Evolutionary conservation across 2,888 invertebrate species (phyloP), one percentile per base, ranked within the genome.

Genomic region (Pseudeuparius sepicola): DNA sequence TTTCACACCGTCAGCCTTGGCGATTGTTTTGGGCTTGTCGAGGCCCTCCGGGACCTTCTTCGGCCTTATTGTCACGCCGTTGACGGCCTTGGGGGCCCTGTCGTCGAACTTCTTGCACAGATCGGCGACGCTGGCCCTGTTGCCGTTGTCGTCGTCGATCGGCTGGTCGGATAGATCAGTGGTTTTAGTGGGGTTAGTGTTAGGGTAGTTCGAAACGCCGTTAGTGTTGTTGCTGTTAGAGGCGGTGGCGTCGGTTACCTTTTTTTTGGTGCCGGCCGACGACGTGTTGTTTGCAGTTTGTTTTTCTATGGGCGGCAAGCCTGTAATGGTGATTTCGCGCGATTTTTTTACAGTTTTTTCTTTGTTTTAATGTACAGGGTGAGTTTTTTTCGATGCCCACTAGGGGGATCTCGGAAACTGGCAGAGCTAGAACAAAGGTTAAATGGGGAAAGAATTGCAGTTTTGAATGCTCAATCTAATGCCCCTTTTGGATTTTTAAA

Each of bases 121-220:
- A 47, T 75, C 75, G 2, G 71, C 68, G 4, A 73, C 72, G 4
- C 72, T 68, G 3, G 70, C 57, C 36, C 61, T 66, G 52, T 75
- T 73, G 43, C 65, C 68, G 52, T 74, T 72, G 46, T 69, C 70
- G 15, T 45, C 48, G 23, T 20, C 20, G 6, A 20, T 20, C n/a
- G n/a, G 6, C n/a, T 7, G 20, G n/a, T 20, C n/a, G 6, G n/a
- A 20, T n/a, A 7, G 7, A 7, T 6, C 7, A n/a, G 6, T 20
- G 20, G n/a, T 20, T 20, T 20, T 20, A 20, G 20, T 20, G 6
- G 39, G 66, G 2, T 71, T 59, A 57, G 57, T 59, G 52, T 49
- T 52, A 57, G 57, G 59, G 52, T 49, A 52, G 45, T 52, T 53
- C 46, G 50, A 44, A 49, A 57, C 52, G 54, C 53, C 50, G 49